Base-by-base conservation (phyloP, 1,140 invertebrate genomes). In the Drosophila pruinosa region DNA sequence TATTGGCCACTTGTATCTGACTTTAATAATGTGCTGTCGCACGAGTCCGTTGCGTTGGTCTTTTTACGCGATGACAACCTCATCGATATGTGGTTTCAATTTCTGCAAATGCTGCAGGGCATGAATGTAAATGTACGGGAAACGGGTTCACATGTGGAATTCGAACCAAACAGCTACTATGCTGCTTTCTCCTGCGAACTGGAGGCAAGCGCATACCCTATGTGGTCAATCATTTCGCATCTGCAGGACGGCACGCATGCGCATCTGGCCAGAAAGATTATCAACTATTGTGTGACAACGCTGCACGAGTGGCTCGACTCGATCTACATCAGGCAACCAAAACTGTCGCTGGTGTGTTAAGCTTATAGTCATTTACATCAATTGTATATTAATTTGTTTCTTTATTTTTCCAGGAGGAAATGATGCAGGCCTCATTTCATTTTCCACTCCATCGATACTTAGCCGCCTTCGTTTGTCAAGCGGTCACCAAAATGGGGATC, bases 1-100 rank as follows among this genome's bases (percentile, higher is more conserved):
- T 99, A 99, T 92, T 99, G 98, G 98, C 98, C 98, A 7, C 93
- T 99, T 2, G 97, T 99, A 31, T 98, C 97, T 0, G 98, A 99
- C 93, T 94, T 99, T 31, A 99, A 99, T 89, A 99, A 99, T 92
- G 96, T 99, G n/a, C 93, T 99, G 1, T 97, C 97, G 0, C 98
- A 99, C 91, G 93, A 95, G 73, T 96, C 95, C 7, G 97, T 99
- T 12, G 97, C 98, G 0, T 91, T 97, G 62, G 95, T 96, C 77
- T 99, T 99, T 91, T 94, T 99, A 91, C 94, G 94, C 43, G 97
- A 99, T 90, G 94, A 96, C 78, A 94, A 94, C 58, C 93, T 99
- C 10, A 93, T 99, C 15, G 94, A 97, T 80, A 96, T 98, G 95
- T 99, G 98, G 98, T 97, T 99, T 90, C 95, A 96, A 71, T 97